A percentile compares a stretch with the other conserved stretches of the same genome.
phyloP scores from a whole-genome alignment of 2,888 invertebrate species.

The Athalia cordata region DNA sequence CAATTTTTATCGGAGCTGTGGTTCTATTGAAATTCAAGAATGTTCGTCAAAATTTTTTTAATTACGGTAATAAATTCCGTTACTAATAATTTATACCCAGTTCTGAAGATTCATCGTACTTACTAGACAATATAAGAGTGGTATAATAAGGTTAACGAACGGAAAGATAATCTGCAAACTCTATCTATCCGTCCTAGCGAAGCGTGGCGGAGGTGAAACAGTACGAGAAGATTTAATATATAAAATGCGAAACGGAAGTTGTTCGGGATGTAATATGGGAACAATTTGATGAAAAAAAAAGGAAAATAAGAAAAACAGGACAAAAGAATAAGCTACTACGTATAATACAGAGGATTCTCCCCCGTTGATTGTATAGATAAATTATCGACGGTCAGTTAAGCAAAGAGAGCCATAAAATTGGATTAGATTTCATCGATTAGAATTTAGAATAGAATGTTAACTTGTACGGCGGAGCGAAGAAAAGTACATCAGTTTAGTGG shows the following conservation, averaged over 20 bases:
- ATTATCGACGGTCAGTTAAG: constrained; percentile 37
- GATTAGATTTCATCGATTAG: constrained; percentile 40
- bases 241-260: constrained; percentile 23
- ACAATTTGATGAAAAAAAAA: neutral
- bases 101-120: neutral
- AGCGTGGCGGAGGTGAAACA: constrained; percentile 22
- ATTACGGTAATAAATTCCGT: too few species aligned
- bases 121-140: neutral
- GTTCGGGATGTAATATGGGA: neutral
- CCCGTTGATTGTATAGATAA: constrained; percentile 1
- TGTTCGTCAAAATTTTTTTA: too few species aligned
- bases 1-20: neutral
- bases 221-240: neutral
- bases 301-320: neutral
- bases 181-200: constrained; percentile 2
- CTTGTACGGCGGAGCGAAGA: too few species aligned
- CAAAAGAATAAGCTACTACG: neutral
- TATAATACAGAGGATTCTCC: neutral
- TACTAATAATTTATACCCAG: too few species aligned
- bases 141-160: constrained; percentile 2
- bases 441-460: constrained; percentile 22
- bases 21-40: too few species aligned
- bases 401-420: constrained; percentile 29
- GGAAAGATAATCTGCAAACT: neutral
- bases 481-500: neutral